Evolutionary conservation across 2,888 invertebrate genomes (phyloP).

Genomic region (Brachyptera risi): DNA sequence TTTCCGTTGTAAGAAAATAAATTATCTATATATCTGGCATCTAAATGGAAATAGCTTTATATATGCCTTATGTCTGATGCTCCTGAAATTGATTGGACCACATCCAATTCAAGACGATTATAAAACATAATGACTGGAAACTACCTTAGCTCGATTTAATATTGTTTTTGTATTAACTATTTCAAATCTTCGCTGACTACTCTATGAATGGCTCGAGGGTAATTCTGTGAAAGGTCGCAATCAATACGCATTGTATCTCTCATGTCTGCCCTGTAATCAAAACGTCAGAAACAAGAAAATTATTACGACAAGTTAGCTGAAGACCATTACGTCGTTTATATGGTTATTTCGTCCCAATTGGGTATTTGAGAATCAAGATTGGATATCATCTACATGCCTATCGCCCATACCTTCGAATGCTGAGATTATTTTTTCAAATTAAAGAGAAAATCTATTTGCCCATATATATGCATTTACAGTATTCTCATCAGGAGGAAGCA

Average conservation of each 20-base stretch:
- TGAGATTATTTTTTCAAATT: too few relatives aligned
- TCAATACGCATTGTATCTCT: constrained; percentile 21
- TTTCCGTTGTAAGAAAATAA: constrained; percentile 14
- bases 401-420: too few relatives aligned
- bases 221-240: constrained; percentile 27
- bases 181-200: constrained; percentile 12
- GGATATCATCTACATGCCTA: too few relatives aligned
- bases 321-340: constrained; percentile 19
- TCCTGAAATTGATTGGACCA: constrained; percentile 17
- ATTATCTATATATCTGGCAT: constrained; percentile 18
- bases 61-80: constrained; percentile 15
- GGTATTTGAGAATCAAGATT: neutral
- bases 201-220: constrained; percentile 10
- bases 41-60: constrained; percentile 19
- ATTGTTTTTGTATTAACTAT: constrained; percentile 22
- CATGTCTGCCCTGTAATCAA: constrained; percentile 28
- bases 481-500: too few relatives aligned
- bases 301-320: constrained; percentile 25
- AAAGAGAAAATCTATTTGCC: too few relatives aligned
- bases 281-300: constrained; percentile 28
- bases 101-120: constrained; percentile 17
- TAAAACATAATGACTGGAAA: constrained; percentile 19
- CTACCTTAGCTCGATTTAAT: constrained; percentile 18
- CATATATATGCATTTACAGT: too few relatives aligned
- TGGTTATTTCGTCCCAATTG: constrained; percentile 4